Evolutionary conservation across 2,113 vertebrate species (phyloP).

Genomic region (Mustelus asterias): DNA sequence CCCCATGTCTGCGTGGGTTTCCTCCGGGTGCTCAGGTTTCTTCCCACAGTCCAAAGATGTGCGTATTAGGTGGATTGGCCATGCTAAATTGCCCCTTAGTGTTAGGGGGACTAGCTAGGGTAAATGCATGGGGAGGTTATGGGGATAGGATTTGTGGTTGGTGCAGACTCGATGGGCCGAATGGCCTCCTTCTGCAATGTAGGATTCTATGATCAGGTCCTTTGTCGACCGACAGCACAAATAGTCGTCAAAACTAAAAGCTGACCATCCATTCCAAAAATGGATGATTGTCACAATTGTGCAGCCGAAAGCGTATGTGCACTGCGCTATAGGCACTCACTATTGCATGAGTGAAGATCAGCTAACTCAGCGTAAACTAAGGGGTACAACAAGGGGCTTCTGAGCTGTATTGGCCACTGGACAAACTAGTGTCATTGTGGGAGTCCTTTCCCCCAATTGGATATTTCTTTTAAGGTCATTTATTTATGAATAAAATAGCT

Average conservation of each 20-base stretch:
- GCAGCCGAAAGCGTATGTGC: neutral
- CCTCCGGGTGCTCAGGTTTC: no score
- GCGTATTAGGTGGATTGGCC: no score
- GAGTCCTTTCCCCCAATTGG: neutral
- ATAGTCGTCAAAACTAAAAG: neutral
- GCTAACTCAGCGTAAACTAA: neutral
- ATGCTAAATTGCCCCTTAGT: no score
- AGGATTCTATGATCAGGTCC: no score
- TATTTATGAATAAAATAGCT: neutral
- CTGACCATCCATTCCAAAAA: neutral
- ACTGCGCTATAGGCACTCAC: neutral
- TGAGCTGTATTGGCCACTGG: neutral
- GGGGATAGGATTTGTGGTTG: no score
- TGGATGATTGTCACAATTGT: neutral
- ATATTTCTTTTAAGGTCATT: neutral
- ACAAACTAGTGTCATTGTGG: neutral
- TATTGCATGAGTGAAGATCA: neutral
- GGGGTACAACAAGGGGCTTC: neutral
- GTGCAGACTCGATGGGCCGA: no score
- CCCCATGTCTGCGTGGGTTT: no score
- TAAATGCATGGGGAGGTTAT: no score
- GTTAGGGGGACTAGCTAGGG: no score
- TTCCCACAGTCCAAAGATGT: no score
- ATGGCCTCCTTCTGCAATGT: no score
- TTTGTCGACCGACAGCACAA: neutral